Percentiles rank a stretch among this genome's conserved stretches.
phyloP scores from a whole-genome alignment of 2,888 invertebrate genomes.

The Piscicola geometra region DNA sequence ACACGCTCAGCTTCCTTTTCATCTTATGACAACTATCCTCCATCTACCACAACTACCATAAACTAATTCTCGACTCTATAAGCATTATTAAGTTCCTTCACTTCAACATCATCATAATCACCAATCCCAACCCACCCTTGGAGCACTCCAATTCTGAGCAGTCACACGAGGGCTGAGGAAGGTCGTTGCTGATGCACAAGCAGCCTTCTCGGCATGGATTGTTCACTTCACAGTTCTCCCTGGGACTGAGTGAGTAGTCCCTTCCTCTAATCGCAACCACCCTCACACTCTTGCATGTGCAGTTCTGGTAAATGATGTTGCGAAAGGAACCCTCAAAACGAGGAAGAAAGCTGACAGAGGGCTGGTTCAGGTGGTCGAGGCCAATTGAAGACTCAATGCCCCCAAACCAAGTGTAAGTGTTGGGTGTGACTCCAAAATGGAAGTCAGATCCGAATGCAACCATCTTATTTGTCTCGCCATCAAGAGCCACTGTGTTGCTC shows the following conservation, averaged over 20 bases:
- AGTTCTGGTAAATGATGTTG: slow-evolving; percentile 53
- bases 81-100: background rate
- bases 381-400: slow-evolving; percentile 47
- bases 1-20: too few species aligned
- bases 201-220: slow-evolving; percentile 50
- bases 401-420: slow-evolving; percentile 51
- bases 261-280: slow-evolving; percentile 45
- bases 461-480: slow-evolving; percentile 45
- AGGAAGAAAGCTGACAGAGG: slow-evolving; percentile 45
- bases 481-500: slow-evolving; percentile 50
- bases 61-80: background rate
- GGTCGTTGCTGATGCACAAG: slow-evolving; percentile 50
- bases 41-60: too few species aligned
- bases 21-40: too few species aligned
- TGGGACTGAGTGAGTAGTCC: slow-evolving; percentile 41
- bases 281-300: slow-evolving; percentile 49
- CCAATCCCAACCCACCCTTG: slow-evolving; percentile 46
- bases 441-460: slow-evolving; percentile 51
- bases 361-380: slow-evolving; percentile 45
- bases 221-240: slow-evolving; percentile 47
- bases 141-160: slow-evolving; percentile 47
- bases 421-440: slow-evolving; percentile 48
- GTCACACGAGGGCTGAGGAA: slow-evolving; percentile 47
- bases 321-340: slow-evolving; percentile 48
- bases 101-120: too few species aligned